Evolutionary conservation across 2,113 vertebrate species (phyloP).

Genomic region (Glaucomys volans): DNA sequence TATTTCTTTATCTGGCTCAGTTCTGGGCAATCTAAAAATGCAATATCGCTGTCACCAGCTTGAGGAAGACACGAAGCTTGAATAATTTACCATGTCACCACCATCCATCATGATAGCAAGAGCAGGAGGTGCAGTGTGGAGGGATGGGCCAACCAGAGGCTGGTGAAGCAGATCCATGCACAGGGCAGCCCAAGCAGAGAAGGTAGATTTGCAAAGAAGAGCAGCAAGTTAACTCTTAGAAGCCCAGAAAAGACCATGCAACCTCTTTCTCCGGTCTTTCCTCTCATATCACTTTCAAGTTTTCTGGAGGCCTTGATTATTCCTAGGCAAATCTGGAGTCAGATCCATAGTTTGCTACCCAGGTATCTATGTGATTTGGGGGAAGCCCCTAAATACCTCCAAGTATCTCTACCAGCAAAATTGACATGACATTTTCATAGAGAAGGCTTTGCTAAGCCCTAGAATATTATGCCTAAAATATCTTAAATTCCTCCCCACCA

Average conservation of each 20-base stretch:
- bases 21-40: constrained; percentile 89
- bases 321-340: neutral
- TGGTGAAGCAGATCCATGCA: neutral
- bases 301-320: neutral
- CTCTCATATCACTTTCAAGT: neutral
- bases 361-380: neutral
- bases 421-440: neutral
- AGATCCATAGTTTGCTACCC: neutral
- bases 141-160: constrained; percentile 35
- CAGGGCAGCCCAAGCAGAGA: neutral
- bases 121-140: constrained; percentile 58
- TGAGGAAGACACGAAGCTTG: constrained; percentile 86
- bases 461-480: neutral
- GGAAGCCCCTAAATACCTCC: neutral
- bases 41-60: constrained; percentile 87
- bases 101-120: constrained; percentile 87
- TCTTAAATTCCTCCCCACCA: neutral
- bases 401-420: neutral
- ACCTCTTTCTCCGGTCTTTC: neutral
- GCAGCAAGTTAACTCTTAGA: neutral
- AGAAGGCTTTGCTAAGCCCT: neutral
- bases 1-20: constrained; percentile 85
- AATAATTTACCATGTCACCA: constrained; percentile 90
- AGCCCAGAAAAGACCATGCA: neutral
- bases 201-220: neutral